Base-by-base conservation (phyloP, 2,113 vertebrate species). In the Lethenteron camtschaticum region DNA sequence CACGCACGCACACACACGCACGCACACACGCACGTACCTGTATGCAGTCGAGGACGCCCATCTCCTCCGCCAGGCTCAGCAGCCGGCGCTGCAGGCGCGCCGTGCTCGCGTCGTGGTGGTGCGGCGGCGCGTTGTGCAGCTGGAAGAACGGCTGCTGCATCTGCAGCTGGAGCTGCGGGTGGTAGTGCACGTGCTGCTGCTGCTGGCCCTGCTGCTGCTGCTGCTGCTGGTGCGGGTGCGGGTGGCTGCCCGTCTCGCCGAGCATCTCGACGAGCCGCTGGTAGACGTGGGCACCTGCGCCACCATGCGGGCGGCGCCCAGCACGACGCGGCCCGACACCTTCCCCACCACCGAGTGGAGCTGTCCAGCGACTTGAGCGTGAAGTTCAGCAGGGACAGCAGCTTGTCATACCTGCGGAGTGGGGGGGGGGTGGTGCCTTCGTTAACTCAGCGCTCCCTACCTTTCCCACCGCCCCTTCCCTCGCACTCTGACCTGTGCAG, bases 321-420 rank as follows among this genome's bases (percentile, higher is more conserved):
- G 78, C 79, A 88, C 88, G 60, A 90, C 81, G 59, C 87, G 82
- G n/a, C 87, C 79, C 0, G 87, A 89, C 58, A 90, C 76, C 72
- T 90, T 90, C 5, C 87, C 87, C 72, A 90, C 85, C 85, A 90
- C 86, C 9, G 84, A 87, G 74, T 90, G 87, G 86, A 84, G 78
- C 89, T 87, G 74, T 90, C 86, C 74, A 90, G 89, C 66, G 86
- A 86, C 71, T 83, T 84, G 73, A 90, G 78, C 11, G 86, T 75
- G 73, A 88, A 89, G 73, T 76, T 80, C 73, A 89, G 77, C 55
- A 89, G 81, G 13, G 84, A 86, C 68, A 89, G 80, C 77, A 90
- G 82, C 76, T 87, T 89, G 76, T 87, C 86, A 77, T 90, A 89
- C 80, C 87, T 90, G 76, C n/a, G 69, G 75, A 68, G 68, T 60